These are phyloP conservation scores for Gastrophryne carolinensis DNA, from an alignment of 2,797 vertebrate genomes.

Conservation along the genomic window DNA sequence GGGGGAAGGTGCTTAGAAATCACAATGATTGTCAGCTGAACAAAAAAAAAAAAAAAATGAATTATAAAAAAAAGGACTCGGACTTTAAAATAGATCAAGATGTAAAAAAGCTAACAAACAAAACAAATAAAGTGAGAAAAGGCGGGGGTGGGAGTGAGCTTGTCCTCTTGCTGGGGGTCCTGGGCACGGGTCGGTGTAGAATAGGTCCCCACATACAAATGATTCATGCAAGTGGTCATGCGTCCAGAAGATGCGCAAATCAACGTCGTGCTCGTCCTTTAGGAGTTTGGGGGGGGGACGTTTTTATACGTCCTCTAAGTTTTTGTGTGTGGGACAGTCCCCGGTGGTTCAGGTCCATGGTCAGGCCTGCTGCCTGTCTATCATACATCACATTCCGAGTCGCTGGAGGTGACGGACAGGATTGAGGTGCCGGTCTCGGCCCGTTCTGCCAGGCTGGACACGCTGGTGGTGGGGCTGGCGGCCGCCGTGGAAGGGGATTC, in stretches of 20 bases:
- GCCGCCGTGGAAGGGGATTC: slow-evolving; percentile 97
- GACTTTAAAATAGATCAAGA: slow-evolving; percentile 62
- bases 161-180: slow-evolving; percentile 91
- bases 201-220: slow-evolving; percentile 85
- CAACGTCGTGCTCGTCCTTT: slow-evolving; percentile 88
- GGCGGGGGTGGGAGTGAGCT: slow-evolving; percentile 80
- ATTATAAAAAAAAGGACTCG: slow-evolving; percentile 71
- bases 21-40: slow-evolving; percentile 99
- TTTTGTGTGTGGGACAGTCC: slow-evolving; percentile 69
- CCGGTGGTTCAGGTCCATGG: slow-evolving; percentile 82
- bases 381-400: slow-evolving; percentile 93
- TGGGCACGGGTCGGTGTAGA: slow-evolving; percentile 67
- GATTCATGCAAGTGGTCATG: slow-evolving; percentile 93
- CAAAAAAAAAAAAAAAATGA: slow-evolving; percentile 67
- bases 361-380: slow-evolving; percentile 46
- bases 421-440: slow-evolving; percentile 96
- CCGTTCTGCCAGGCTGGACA: slow-evolving; percentile 95
- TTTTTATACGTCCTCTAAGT: slow-evolving; percentile 73
- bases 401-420: slow-evolving; percentile 98
- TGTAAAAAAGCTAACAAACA: slow-evolving; percentile 4
- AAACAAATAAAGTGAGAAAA: neutral
- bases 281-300: slow-evolving; percentile 73
- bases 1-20: slow-evolving; percentile 98
- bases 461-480: slow-evolving; percentile 96
- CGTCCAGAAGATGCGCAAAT: slow-evolving; percentile 93